phyloP scores from a whole-genome alignment of 2,797 vertebrate genomes.

The Crenuchus spilurus region DNA sequence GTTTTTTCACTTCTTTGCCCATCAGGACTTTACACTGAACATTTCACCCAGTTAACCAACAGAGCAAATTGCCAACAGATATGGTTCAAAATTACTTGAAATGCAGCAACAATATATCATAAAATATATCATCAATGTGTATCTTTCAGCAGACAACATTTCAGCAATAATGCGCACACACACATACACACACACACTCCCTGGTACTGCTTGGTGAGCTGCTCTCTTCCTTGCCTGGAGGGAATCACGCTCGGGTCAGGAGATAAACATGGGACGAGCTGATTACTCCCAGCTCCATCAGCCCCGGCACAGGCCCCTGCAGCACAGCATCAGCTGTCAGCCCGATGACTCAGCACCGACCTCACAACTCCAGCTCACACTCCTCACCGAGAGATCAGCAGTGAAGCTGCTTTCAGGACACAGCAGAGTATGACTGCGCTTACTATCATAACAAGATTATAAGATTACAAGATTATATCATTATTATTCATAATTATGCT shows the following conservation, averaged over 20 bases:
- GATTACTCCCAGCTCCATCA: constrained; percentile 19
- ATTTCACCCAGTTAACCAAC: too few species aligned
- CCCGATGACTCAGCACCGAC: constrained; percentile 29
- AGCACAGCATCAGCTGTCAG: constrained; percentile 4
- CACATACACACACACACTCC: constrained; percentile 13
- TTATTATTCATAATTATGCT: too few species aligned
- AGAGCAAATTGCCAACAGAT: too few species aligned
- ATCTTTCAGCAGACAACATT: too few species aligned
- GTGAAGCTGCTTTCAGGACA: not conserved
- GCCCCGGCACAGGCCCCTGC: not conserved
- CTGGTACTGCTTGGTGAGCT: constrained; percentile 23
- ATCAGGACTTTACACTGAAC: too few species aligned
- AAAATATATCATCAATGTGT: too few species aligned
- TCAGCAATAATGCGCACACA: not conserved
- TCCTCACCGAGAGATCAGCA: not conserved
- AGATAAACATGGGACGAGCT: constrained; percentile 35
- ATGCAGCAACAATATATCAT: too few species aligned
- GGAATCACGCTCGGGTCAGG: constrained; percentile 34
- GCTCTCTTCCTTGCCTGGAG: constrained; percentile 25
- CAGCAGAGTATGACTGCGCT: not conserved
- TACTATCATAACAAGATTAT: not conserved
- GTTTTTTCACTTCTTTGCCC: too few species aligned
- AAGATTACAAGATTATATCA: too few species aligned
- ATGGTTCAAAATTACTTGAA: too few species aligned
- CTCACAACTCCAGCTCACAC: constrained; percentile 4